Conservation (phyloP, 2,797 vertebrate genomes). For the Lepidocolaptes lacrymiger region DNA sequence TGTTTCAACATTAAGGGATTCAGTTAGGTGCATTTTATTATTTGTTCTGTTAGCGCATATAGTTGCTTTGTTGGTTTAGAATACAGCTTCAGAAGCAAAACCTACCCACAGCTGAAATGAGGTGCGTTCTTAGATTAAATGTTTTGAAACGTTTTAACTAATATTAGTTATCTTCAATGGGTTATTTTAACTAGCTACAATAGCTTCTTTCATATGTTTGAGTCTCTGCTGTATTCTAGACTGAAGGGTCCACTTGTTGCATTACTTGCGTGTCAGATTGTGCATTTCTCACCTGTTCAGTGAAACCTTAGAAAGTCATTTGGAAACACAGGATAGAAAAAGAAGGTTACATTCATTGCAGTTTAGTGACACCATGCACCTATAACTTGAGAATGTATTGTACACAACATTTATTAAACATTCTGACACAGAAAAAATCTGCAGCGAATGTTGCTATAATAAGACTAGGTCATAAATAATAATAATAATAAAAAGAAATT, state of each 20-base stretch:
- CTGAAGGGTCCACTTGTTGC: not conserved
- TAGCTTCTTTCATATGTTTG: not conserved
- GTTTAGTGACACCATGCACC: not conserved
- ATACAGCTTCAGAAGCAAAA: not conserved
- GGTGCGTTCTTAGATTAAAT: not conserved
- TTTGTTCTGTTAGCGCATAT: not conserved
- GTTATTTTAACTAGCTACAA: slow-evolving; percentile 11
- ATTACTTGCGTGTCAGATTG: not conserved
- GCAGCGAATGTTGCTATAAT: not conserved
- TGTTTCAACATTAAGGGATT: not conserved
- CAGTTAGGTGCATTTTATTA: not conserved
- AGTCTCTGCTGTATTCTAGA: not conserved
- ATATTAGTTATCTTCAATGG: not conserved
- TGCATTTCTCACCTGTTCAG: slow-evolving; percentile 18
- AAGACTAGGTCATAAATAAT: not conserved
- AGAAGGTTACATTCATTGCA: slow-evolving; percentile 10
- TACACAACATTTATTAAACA: not conserved
- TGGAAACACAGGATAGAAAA: not conserved
- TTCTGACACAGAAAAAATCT: not conserved
- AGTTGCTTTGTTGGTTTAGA: not conserved
- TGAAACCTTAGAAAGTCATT: slow-evolving; percentile 34
- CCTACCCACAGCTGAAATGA: not conserved
- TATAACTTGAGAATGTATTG: not conserved
- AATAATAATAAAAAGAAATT: not conserved
- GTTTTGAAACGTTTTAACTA: not conserved